A percentile compares a stretch with the other conserved stretches of the same genome.
These are phyloP conservation scores for Aspidiotus destructor DNA, from an alignment of 2,888 invertebrate genomes.

Conservation along the genomic window DNA sequence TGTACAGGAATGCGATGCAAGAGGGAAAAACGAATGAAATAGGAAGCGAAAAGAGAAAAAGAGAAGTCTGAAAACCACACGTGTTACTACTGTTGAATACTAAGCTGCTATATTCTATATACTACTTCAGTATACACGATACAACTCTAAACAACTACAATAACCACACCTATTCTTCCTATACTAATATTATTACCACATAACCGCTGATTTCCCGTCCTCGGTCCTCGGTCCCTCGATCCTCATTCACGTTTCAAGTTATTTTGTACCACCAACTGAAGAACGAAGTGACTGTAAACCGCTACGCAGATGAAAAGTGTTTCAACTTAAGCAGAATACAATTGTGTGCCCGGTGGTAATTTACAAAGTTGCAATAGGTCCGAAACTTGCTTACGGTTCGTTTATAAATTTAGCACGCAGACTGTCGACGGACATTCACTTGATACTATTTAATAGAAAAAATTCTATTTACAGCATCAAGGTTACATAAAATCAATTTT, in stretches of 20 bases:
- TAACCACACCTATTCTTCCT: neutral
- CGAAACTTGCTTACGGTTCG: too few species aligned
- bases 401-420: too few species aligned
- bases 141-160: neutral
- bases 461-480: too few species aligned
- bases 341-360: too few species aligned
- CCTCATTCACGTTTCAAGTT: neutral
- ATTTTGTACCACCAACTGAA: neutral
- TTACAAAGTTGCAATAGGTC: too few species aligned
- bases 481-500: too few species aligned
- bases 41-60: neutral
- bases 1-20: neutral
- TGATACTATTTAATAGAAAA: too few species aligned
- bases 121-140: neutral
- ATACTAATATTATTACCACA: neutral
- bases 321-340: too few species aligned
- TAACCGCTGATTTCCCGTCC: neutral
- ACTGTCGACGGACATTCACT: too few species aligned
- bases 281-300: neutral
- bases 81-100: slow-evolving; percentile 32
- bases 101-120: slow-evolving; percentile 8
- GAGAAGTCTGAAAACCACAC: slow-evolving; percentile 23
- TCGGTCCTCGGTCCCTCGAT: neutral
- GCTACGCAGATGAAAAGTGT: too few species aligned
- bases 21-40: neutral